These are phyloP conservation scores for Podargus strigoides DNA, from an alignment of 2,797 vertebrate genomes.

Conservation along the genomic window DNA sequence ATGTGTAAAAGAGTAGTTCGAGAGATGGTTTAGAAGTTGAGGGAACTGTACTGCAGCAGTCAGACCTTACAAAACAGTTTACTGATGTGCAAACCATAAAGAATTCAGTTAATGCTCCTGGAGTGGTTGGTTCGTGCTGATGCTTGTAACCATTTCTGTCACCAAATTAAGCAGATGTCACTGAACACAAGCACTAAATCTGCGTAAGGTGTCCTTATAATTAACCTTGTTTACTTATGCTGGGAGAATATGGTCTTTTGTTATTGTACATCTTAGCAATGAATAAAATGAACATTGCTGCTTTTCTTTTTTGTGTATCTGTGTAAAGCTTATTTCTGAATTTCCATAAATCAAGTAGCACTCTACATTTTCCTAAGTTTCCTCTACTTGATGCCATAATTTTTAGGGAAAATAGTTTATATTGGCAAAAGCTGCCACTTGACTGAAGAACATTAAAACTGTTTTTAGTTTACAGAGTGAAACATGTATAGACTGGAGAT, in stretches of 20 bases:
- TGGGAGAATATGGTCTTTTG: not conserved
- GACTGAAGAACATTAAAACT: constrained; percentile 28
- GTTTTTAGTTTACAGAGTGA: constrained; percentile 34
- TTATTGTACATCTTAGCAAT: not conserved
- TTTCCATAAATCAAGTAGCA: constrained; percentile 12
- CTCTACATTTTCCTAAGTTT: not conserved
- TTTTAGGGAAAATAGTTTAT: constrained; percentile 37
- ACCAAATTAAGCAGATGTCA: constrained; percentile 39
- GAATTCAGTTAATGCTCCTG: constrained; percentile 10
- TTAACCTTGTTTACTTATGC: constrained; percentile 18
- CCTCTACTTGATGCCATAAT: not conserved
- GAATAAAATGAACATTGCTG: not conserved
- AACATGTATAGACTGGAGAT: constrained; percentile 22
- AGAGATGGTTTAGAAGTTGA: not conserved
- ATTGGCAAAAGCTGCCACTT: constrained; percentile 27
- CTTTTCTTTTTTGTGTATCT: not conserved
- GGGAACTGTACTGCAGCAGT: not conserved
- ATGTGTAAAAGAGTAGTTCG: not conserved
- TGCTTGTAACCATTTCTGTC: constrained; percentile 46
- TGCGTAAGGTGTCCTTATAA: not conserved
- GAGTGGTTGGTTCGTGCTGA: not conserved
- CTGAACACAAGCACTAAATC: not conserved
- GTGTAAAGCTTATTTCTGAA: not conserved
- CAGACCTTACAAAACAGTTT: not conserved
- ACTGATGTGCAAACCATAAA: not conserved